phyloP scores from a whole-genome alignment of 2,113 vertebrate species.

The Neodontobutis hainanensis region DNA sequence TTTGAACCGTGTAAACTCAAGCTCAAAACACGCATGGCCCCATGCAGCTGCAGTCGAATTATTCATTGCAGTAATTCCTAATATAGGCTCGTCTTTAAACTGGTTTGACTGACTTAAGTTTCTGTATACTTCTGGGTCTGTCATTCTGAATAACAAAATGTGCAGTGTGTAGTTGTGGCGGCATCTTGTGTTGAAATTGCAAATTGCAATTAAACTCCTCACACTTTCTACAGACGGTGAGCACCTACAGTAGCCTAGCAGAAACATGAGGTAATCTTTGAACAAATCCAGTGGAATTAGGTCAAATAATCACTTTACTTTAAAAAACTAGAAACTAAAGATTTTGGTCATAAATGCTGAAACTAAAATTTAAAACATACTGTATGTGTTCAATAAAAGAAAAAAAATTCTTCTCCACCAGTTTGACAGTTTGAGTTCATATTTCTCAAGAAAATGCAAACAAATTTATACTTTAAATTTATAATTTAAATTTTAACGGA shows the following conservation, averaged over 20 bases:
- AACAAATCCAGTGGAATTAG: no score
- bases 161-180: neutral
- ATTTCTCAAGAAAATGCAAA: no score
- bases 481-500: no score
- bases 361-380: no score
- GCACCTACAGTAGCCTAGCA: neutral
- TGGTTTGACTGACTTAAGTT: neutral
- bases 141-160: neutral
- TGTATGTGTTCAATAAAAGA: no score
- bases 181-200: neutral
- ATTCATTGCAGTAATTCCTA: neutral
- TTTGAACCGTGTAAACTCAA: neutral
- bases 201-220: neutral
- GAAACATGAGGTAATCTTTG: neutral
- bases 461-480: no score
- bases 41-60: neutral
- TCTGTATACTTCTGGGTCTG: neutral
- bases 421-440: no score
- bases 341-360: no score
- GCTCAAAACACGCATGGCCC: conserved; percentile 1
- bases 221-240: neutral
- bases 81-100: neutral
- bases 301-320: no score
- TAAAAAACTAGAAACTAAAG: no score
- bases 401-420: no score